Evolutionary conservation across 1,140 invertebrate species (phyloP).

Genomic region (Eueides isabella): DNA sequence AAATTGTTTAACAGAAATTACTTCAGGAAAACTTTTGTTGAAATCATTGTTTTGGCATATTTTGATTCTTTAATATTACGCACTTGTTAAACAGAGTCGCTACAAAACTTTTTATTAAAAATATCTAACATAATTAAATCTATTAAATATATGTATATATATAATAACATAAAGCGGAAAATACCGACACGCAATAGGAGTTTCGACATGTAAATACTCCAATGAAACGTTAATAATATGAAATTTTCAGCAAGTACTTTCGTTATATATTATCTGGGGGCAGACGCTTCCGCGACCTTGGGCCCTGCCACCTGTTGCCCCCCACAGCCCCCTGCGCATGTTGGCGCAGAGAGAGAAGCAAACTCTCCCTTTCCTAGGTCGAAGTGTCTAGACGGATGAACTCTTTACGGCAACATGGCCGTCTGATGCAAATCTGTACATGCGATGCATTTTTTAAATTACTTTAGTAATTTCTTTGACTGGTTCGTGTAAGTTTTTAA

Average conservation of each 20-base stretch:
- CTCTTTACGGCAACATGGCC: slow-evolving; percentile 58
- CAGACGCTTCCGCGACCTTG: slow-evolving; percentile 80
- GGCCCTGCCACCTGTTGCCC: slow-evolving; percentile 64
- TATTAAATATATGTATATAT: neutral
- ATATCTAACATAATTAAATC: neutral
- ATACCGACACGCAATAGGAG: neutral
- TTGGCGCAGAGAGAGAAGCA: slow-evolving; percentile 60
- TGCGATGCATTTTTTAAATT: slow-evolving; percentile 32
- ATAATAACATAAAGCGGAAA: neutral
- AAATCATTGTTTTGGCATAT: slow-evolving; percentile 15
- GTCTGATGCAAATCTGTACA: slow-evolving; percentile 42
- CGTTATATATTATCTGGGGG: slow-evolving; percentile 32
- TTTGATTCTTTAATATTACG: slow-evolving; percentile 1
- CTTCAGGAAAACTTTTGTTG: slow-evolving; percentile 11
- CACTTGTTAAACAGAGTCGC: neutral
- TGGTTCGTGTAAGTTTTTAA: no score
- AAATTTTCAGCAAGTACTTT: slow-evolving; percentile 4
- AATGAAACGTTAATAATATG: neutral
- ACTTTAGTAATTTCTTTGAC: no score
- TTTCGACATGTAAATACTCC: neutral
- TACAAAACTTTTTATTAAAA: neutral
- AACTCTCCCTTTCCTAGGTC: slow-evolving; percentile 70
- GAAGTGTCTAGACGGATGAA: slow-evolving; percentile 78
- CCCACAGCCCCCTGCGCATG: slow-evolving; percentile 64
- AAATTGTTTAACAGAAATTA: slow-evolving; percentile 24